Conservation (phyloP, 2,888 invertebrate genomes). For the Polylopha cassiicola region DNA sequence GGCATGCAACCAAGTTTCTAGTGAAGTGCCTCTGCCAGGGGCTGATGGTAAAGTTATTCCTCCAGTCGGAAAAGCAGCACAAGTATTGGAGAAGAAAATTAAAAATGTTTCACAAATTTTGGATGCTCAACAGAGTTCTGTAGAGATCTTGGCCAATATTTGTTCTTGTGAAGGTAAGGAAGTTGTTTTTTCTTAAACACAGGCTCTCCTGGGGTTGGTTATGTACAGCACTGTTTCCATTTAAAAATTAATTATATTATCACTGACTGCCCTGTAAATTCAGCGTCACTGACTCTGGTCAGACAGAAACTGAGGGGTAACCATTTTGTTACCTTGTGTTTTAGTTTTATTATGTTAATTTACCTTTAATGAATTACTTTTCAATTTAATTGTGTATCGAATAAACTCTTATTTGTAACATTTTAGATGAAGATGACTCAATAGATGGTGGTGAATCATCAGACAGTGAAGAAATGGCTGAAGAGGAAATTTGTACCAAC, state of each 20-base stretch:
- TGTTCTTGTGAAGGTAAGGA: constrained; percentile 80
- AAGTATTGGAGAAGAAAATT: constrained; percentile 64
- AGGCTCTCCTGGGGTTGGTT: too few relatives aligned
- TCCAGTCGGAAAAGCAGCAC: constrained; percentile 56
- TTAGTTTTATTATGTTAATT: neutral
- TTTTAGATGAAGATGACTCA: constrained; percentile 49
- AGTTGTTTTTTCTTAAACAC: constrained; percentile 1
- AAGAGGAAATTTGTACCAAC: constrained; percentile 30
- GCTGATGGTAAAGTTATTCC: constrained; percentile 42
- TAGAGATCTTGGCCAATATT: constrained; percentile 84
- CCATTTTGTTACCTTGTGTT: neutral
- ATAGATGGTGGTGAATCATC: constrained; percentile 49
- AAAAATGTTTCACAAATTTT: constrained; percentile 74
- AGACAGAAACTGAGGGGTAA: too few relatives aligned
- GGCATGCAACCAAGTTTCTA: constrained; percentile 67
- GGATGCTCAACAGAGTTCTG: constrained; percentile 81
- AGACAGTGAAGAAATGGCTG: constrained; percentile 52
- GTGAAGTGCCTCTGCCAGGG: constrained; percentile 61
- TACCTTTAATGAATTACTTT: constrained; percentile 8
- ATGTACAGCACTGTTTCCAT: too few relatives aligned
- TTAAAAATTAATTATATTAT: too few relatives aligned
- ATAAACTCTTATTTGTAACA: neutral
- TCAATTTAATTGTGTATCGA: neutral
- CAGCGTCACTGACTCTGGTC: too few relatives aligned
- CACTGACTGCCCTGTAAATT: too few relatives aligned